Conservation (phyloP, 2,113 vertebrate genomes). For the Limanda limanda region DNA sequence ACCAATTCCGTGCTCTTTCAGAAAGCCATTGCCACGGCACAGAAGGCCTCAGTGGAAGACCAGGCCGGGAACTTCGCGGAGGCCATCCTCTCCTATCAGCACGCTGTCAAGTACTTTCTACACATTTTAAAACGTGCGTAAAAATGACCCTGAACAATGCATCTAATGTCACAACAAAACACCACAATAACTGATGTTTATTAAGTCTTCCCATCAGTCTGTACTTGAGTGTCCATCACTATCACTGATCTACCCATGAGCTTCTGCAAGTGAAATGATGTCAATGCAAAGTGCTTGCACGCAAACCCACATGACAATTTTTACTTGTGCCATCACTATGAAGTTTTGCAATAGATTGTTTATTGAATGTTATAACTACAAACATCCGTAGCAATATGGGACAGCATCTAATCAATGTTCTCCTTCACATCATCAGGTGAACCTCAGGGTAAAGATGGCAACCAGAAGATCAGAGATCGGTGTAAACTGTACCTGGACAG, state of each 20-base stretch:
- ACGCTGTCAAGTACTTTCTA: conserved; percentile 94
- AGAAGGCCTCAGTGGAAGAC: conserved; percentile 93
- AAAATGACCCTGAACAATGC: not conserved
- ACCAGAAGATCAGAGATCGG: conserved; percentile 85
- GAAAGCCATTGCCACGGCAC: conserved; percentile 96
- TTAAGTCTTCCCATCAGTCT: not conserved
- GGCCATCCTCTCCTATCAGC: conserved; percentile 91
- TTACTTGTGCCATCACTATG: not conserved
- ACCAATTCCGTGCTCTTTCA: conserved; percentile 68
- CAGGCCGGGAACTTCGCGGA: conserved; percentile 93
- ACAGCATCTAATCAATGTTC: conserved; percentile 10
- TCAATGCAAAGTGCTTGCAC: not conserved
- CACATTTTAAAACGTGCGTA: conserved; percentile 95
- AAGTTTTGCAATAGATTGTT: not conserved
- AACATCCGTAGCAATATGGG: not conserved
- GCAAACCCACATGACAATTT: not conserved
- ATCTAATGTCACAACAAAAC: conserved; percentile 1
- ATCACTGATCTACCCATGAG: not conserved
- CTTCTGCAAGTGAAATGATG: not conserved
- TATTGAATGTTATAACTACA: not conserved
- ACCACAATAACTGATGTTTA: not conserved
- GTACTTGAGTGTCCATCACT: not conserved
- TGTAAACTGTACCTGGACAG: conserved; percentile 85
- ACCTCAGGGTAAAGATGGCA: conserved; percentile 86
- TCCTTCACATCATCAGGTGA: conserved; percentile 78